A percentile compares a stretch with the other conserved stretches of the same genome.
Conservation (phyloP, 2,113 vertebrate genomes). For the Narcine bancroftii region DNA sequence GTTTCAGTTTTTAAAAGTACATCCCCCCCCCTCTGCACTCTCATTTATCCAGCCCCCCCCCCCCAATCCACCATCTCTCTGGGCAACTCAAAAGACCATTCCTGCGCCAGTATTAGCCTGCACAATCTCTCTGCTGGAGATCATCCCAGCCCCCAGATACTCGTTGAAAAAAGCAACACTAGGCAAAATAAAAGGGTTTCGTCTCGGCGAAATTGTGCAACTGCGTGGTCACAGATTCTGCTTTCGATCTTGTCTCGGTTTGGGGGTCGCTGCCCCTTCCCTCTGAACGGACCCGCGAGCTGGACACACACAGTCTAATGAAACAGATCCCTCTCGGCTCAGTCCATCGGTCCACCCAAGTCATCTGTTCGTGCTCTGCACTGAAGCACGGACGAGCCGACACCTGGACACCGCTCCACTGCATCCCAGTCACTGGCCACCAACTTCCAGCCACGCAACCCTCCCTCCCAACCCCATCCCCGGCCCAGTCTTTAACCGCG, state of each 20-base stretch:
- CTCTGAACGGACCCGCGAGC: too few relatives aligned
- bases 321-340: constrained; percentile 33
- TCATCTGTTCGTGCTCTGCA: constrained; percentile 26
- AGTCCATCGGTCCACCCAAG: not conserved
- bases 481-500: too few relatives aligned
- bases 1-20: not conserved
- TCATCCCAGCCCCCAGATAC: not conserved
- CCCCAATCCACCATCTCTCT: too few relatives aligned
- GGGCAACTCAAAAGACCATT: too few relatives aligned
- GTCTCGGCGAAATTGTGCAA: not conserved
- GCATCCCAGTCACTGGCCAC: not conserved
- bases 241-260: too few relatives aligned
- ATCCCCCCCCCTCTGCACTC: too few relatives aligned
- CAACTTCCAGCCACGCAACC: not conserved
- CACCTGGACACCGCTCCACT: not conserved
- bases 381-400: not conserved
- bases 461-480: too few relatives aligned
- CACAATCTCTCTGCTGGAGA: not conserved
- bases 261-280: too few relatives aligned
- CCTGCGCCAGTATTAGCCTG: not conserved
- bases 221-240: not conserved
- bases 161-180: too few relatives aligned
- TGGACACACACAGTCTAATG: not conserved
- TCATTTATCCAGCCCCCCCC: too few relatives aligned
- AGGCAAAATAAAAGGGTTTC: constrained; percentile 1